Evolutionary conservation across 2,113 vertebrate genomes (phyloP), one percentile per base, ranked within the genome.

Genomic region (Brienomyrus brachyistius): DNA sequence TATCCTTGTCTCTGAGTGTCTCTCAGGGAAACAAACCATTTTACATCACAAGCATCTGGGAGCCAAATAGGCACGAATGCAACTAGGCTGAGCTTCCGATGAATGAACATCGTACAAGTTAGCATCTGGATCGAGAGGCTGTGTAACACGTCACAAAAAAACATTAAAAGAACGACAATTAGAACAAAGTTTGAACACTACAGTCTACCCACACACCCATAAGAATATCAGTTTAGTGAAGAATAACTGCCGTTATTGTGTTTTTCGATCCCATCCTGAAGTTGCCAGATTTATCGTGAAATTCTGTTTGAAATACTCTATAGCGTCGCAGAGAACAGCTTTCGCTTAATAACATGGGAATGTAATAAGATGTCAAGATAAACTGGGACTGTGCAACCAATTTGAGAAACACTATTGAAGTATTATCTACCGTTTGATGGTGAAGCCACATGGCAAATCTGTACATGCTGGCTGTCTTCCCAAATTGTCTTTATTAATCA

Each of bases 1-100:
- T 94, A 5, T 21, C 54, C 91, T 96, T 95, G 31, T 95, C 92
- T n/a, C 43, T 95, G 92, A 88, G 96, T 94, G 96, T 97, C 59
- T 40, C 4, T 2, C 74, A 7, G 13, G 35, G 74, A 43, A 21
- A 87, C 47, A 90, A 9, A 87, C 35, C 74, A 43, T 2, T 19
- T 17, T 70, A 31, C 62, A 70, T 70, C 62, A 70, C 62, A 70
- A 31, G 62, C n/a, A 13, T 70, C 62, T 31, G n/a, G 27, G n/a
- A n/a, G 19, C 19, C 56, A 62, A 8, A 2, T 9, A n/a, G 56
- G 21, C 9, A 70, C 31, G n/a, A 27, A 1, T 27, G 9, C n/a
- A 31, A 27, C n/a, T 31, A 70, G 62, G 11, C 62, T 31, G 62
- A 31, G 62, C 62, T 31, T 13, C 11, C 62, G 31, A 11, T 13